Percentiles rank a stretch among this genome's conserved stretches.
Conservation (phyloP, 2,113 vertebrate species). For the Rana temporaria region DNA sequence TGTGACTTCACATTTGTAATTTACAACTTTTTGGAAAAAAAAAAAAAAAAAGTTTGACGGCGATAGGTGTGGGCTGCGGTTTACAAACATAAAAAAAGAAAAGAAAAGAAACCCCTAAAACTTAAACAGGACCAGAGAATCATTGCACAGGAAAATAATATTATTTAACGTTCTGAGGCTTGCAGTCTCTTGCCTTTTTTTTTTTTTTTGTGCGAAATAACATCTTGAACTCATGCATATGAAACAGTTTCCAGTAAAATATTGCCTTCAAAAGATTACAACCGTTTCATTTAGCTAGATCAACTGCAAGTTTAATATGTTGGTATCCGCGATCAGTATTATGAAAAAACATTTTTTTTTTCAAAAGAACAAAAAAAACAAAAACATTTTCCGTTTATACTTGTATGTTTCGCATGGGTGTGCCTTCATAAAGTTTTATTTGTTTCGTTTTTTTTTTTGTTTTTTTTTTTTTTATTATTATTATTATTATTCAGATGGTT, state of each 20-base stretch:
- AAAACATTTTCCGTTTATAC: slow-evolving; percentile 73
- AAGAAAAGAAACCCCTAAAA: slow-evolving; percentile 1
- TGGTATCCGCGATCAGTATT: slow-evolving; percentile 83
- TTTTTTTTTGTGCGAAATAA: slow-evolving; percentile 56
- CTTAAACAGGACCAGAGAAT: slow-evolving; percentile 61
- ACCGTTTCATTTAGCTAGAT: slow-evolving; percentile 78
- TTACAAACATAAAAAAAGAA: slow-evolving; percentile 74
- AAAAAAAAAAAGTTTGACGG: slow-evolving; percentile 79
- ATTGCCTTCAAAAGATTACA: slow-evolving; percentile 80
- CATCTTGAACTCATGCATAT: slow-evolving; percentile 70
- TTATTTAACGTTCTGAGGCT: slow-evolving; percentile 83
- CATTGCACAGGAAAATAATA: slow-evolving; percentile 79
- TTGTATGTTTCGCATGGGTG: slow-evolving; percentile 81
- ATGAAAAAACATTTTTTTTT: slow-evolving; percentile 61
- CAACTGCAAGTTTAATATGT: slow-evolving; percentile 83
- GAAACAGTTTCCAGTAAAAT: slow-evolving; percentile 66
- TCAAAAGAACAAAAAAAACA: slow-evolving; percentile 46
- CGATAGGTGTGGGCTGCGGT: slow-evolving; percentile 73
- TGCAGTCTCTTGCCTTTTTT: slow-evolving; percentile 70
- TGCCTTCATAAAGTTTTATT: slow-evolving; percentile 72
- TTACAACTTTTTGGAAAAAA: slow-evolving; percentile 80
- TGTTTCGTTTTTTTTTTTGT: slow-evolving; percentile 7
- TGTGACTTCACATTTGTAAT: slow-evolving; percentile 88
- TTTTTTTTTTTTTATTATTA: slow-evolving; percentile 22
- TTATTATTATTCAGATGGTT: slow-evolving; percentile 51